Conservation (phyloP, 2,113 vertebrate species). For the Corythoichthys haematopterus region DNA sequence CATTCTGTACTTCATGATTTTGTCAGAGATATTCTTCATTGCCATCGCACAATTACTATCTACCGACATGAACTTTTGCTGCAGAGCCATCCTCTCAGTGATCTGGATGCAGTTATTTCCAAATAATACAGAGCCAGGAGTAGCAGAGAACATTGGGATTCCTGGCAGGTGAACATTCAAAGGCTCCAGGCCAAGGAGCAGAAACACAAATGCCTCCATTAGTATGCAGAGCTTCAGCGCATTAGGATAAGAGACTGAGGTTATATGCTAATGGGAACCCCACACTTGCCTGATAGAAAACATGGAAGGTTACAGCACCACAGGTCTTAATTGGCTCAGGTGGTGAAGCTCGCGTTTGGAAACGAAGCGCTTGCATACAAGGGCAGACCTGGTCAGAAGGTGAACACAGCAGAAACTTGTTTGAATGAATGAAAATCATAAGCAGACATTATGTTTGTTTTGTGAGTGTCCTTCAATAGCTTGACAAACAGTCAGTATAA, state of each 20-base stretch:
- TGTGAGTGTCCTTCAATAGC: not conserved
- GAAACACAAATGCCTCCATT: slow-evolving; percentile 71
- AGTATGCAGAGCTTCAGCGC: slow-evolving; percentile 71
- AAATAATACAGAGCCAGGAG: slow-evolving; percentile 56
- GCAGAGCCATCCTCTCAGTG: slow-evolving; percentile 14
- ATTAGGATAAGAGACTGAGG: slow-evolving; percentile 70
- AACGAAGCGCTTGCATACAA: slow-evolving; percentile 68
- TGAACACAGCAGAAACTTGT: slow-evolving; percentile 25
- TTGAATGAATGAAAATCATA: slow-evolving; percentile 61
- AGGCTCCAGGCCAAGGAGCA: slow-evolving; percentile 63
- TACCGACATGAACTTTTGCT: slow-evolving; percentile 18
- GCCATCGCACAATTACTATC: slow-evolving; percentile 28
- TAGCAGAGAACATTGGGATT: slow-evolving; percentile 65
- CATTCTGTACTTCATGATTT: slow-evolving; percentile 44
- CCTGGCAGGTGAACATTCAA: slow-evolving; percentile 66
- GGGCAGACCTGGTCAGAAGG: slow-evolving; percentile 60
- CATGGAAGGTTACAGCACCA: slow-evolving; percentile 47
- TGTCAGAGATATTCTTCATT: slow-evolving; percentile 10
- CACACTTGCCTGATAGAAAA: slow-evolving; percentile 53
- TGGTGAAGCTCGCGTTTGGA: slow-evolving; percentile 69
- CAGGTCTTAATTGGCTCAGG: slow-evolving; percentile 69
- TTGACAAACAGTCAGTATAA: slow-evolving; percentile 1
- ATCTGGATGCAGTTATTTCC: slow-evolving; percentile 38
- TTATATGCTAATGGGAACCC: slow-evolving; percentile 75
- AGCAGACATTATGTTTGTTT: slow-evolving; percentile 16